phyloP scores from a whole-genome alignment of 1,140 invertebrate genomes.

The Drosophila grimshawi region DNA sequence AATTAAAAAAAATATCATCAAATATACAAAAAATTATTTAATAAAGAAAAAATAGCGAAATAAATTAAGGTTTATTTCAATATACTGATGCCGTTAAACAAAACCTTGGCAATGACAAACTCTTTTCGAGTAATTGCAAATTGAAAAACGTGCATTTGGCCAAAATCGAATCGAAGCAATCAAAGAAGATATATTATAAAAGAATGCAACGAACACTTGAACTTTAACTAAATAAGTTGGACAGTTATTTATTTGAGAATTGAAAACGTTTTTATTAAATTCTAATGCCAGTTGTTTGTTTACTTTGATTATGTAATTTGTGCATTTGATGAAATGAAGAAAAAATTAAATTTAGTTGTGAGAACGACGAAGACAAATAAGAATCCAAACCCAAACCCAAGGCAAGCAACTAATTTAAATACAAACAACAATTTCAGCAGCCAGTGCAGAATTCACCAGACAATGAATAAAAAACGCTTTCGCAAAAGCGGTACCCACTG shows the following conservation, averaged over 20 bases:
- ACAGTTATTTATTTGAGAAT: slow-evolving; percentile 50
- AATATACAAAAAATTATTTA: neutral
- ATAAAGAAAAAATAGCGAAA: slow-evolving; percentile 22
- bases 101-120: slow-evolving; percentile 75
- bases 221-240: slow-evolving; percentile 59
- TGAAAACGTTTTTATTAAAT: slow-evolving; percentile 58
- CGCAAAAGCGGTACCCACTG: slow-evolving; percentile 35
- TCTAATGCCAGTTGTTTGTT: slow-evolving; percentile 47
- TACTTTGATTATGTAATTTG: slow-evolving; percentile 41
- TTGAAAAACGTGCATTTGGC: slow-evolving; percentile 71
- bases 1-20: neutral
- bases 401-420: slow-evolving; percentile 79
- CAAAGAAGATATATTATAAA: slow-evolving; percentile 46
- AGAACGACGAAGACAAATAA: slow-evolving; percentile 52
- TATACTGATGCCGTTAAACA: slow-evolving; percentile 28
- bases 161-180: slow-evolving; percentile 23
- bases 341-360: slow-evolving; percentile 63
- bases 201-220: slow-evolving; percentile 52
- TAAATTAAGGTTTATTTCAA: slow-evolving; percentile 42
- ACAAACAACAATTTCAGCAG: slow-evolving; percentile 65
- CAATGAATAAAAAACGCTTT: slow-evolving; percentile 61
- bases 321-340: slow-evolving; percentile 65
- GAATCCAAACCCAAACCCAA: slow-evolving; percentile 50
- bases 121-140: slow-evolving; percentile 67
- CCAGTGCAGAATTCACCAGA: slow-evolving; percentile 49